Base-by-base conservation (phyloP, 2,113 vertebrate species). In the Gopherus flavomarginatus region DNA sequence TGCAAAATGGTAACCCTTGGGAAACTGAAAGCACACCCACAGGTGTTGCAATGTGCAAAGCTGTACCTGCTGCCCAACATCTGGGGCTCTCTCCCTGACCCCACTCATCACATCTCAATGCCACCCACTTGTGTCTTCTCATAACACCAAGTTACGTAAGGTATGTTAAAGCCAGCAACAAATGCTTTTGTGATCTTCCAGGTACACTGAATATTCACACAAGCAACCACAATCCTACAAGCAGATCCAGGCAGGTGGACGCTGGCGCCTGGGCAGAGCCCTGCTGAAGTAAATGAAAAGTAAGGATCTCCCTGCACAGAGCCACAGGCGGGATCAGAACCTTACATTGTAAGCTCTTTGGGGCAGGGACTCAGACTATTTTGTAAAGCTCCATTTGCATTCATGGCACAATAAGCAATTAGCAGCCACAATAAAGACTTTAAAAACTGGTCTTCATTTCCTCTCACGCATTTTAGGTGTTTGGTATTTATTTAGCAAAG, bases 161-260 rank as follows among this genome's bases (percentile, higher is more conserved):
- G 27, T 3, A 19, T 0, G 1, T 35, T 44, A 50, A 35, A 83
- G 69, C 31, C n/a, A 44, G 84, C 3, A 80, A 50, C 53, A 52
- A 50, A 81, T 77, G 24, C 0, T 0, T 0, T 0, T 26, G 1
- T 16, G 57, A 35, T 49, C 27, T 50, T 85, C 85, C 65, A 53
- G 38, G 44, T 5, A 83, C 3, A 49, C 2, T 5, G 17, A 62
- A 3, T 81, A 38, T 44, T 92, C 38, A 10, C 21, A 5, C 3
- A 3, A 1, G 44, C 47, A 24, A 35, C 62, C 29, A 65, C 14
- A 65, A 16, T 65, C 31, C 29, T 65, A 65, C 31, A 65, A 65
- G 62, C 62, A 65, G 31, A 65, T 65, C 27, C 62, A 62, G 27
- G 13, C 59, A 62, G 29, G 27, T 31, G 27, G 59, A 62, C 59